Base-by-base conservation (phyloP, 2,113 vertebrate genomes). In the Promerops cafer region DNA sequence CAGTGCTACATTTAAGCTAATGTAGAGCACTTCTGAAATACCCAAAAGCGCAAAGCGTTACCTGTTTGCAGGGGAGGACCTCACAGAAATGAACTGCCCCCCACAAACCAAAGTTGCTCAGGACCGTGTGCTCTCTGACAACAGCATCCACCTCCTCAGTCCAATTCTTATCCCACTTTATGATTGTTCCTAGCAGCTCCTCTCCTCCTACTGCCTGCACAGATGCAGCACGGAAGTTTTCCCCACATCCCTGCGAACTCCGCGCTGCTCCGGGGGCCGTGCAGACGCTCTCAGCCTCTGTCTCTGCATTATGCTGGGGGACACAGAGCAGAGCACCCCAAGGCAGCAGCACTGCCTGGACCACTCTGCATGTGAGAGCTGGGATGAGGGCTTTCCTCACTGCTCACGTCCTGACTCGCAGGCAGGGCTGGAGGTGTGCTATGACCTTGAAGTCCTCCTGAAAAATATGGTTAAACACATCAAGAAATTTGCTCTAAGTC, bases 281-380 rank as follows among this genome's bases (percentile, higher is more conserved):
- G 23, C 33, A 45, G 6, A n/a, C 3, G 0, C 21, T 26, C 31
- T 4, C 24, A 39, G 33, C n/a, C 57, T 24, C 23, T 8, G 6
- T 24, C n/a, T 21, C 31, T 4, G 31, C 57, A 0, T 10, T 26
- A 9, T 3, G 37, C 53, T 7, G 27, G 0, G 2, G 68, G 35
- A 13, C 50, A 16, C 47, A 37, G 16, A 35, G 28, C 1, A 16
- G 59, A 9, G n/a, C 9, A 6, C 13, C 26, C 27, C 35, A 10
- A 15, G 1, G 28, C 26, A 35, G 35, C 61, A 31, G 28, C 63
- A 7, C 20, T 3, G 2, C 72, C 33, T 0, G 1, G 24, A 31
- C 69, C 69, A 8, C 14, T 0, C 60, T 30, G 49, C 23, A 0
- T 7, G 16, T 1, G 1, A 12, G 19, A 30, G 44, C 23, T 16